Conservation (phyloP, 2,797 vertebrate species). For the Lates japonicus region DNA sequence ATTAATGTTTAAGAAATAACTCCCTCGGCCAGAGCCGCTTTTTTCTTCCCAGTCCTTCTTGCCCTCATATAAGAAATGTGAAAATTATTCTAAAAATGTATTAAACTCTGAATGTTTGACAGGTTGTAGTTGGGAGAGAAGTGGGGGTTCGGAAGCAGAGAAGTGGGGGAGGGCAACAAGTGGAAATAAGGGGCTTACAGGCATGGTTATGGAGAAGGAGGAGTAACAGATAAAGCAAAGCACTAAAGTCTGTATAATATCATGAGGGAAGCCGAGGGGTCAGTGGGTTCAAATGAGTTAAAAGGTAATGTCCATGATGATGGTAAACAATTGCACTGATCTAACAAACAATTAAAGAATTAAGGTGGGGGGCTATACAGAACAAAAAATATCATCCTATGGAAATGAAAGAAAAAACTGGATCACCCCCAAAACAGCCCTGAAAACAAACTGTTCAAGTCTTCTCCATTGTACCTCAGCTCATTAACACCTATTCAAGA, state of each 20-base stretch:
- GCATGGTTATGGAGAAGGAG: constrained; percentile 38
- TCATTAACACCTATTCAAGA: neutral
- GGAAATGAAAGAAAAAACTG: neutral
- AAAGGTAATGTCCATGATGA: neutral
- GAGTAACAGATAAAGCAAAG: constrained; percentile 38
- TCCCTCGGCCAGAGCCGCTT: neutral
- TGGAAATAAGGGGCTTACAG: constrained; percentile 60
- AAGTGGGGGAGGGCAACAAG: constrained; percentile 37
- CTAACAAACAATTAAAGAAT: neutral
- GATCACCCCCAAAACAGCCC: neutral
- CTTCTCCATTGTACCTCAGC: neutral
- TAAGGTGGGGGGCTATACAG: neutral
- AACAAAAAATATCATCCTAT: neutral
- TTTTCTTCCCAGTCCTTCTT: neutral
- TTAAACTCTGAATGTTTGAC: neutral
- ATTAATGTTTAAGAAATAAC: constrained; percentile 16
- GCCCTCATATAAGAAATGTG: neutral
- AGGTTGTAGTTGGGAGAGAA: neutral
- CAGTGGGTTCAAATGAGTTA: constrained; percentile 25
- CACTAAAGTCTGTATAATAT: constrained; percentile 29
- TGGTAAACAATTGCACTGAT: neutral
- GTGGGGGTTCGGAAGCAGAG: constrained; percentile 7
- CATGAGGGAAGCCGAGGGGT: neutral
- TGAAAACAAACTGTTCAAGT: neutral
- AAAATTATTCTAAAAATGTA: neutral